Evolutionary conservation across 1,140 invertebrate genomes (phyloP).

Genomic region (Latrodectus geometricus): DNA sequence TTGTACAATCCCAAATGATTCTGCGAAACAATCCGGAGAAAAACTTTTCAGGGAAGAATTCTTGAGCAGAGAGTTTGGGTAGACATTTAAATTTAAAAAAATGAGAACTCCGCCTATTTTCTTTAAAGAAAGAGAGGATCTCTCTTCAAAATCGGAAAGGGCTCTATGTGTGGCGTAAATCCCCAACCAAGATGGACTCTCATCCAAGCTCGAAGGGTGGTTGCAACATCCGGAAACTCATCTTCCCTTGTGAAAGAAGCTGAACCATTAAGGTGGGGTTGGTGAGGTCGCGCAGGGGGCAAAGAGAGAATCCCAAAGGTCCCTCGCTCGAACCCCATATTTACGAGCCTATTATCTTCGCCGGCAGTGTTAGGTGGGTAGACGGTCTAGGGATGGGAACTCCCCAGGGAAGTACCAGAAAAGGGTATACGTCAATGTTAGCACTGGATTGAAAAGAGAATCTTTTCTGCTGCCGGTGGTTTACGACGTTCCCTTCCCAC

Average conservation of each 20-base stretch:
- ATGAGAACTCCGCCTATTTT: not conserved
- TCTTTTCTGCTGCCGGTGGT: constrained; percentile 16
- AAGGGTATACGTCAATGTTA: constrained; percentile 57
- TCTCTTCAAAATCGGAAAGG: no score
- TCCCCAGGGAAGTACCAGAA: constrained; percentile 13
- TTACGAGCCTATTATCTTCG: constrained; percentile 61
- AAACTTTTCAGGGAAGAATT: no score
- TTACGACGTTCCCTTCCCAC: constrained; percentile 18
- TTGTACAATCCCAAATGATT: no score
- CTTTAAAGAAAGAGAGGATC: not conserved
- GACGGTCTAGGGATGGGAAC: constrained; percentile 12
- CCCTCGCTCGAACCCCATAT: constrained; percentile 50
- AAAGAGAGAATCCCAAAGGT: constrained; percentile 23
- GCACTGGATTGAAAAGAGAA: constrained; percentile 33
- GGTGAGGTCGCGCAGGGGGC: constrained; percentile 34
- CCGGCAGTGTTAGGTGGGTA: constrained; percentile 31
- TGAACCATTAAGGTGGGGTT: not conserved
- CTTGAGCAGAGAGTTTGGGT: no score
- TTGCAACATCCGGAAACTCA: not conserved
- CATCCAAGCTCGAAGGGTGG: not conserved
- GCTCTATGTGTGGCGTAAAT: not conserved
- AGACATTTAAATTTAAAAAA: not conserved
- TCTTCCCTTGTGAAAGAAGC: constrained; percentile 9
- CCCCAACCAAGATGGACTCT: constrained; percentile 1
- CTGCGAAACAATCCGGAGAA: no score